These are phyloP conservation scores for Vollenhovia emeryi DNA, from an alignment of 1,140 invertebrate genomes.

Conservation along the genomic window DNA sequence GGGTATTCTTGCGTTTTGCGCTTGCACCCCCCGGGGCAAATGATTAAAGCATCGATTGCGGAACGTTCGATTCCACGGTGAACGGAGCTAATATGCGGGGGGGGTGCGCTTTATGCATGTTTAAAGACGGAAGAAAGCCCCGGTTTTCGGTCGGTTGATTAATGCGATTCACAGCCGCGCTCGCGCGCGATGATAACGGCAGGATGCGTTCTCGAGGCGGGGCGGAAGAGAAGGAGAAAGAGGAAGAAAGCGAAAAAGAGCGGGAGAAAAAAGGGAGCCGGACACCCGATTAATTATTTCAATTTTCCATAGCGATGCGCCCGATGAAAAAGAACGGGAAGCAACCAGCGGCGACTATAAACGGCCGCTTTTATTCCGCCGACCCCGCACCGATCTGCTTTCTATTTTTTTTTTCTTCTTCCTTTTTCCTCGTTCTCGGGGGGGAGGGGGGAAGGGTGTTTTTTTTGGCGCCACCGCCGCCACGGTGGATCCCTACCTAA, in stretches of 20 bases:
- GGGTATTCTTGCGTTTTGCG: slow-evolving; percentile 1
- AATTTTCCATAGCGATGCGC: slow-evolving; percentile 37
- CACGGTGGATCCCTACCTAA: slow-evolving; percentile 52
- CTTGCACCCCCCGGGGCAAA: neutral
- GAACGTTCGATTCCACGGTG: neutral
- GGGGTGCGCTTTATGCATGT: neutral
- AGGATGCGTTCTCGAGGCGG: neutral
- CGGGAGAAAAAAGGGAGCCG: neutral
- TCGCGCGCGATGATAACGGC: neutral
- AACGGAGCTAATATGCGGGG: neutral
- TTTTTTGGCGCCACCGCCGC: neutral
- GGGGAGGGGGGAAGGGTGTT: too few species aligned
- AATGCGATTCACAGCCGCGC: slow-evolving; percentile 18
- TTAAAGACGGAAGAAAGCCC: slow-evolving; percentile 24
- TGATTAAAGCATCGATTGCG: slow-evolving; percentile 12
- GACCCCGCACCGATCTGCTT: slow-evolving; percentile 1
- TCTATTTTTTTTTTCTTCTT: neutral
- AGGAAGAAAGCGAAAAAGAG: neutral
- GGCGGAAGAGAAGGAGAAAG: neutral
- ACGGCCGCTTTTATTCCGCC: slow-evolving; percentile 52
- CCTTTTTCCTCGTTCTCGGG: neutral
- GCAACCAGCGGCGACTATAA: slow-evolving; percentile 22
- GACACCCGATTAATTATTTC: slow-evolving; percentile 52
- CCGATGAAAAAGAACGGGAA: slow-evolving; percentile 37
- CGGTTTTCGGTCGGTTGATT: slow-evolving; percentile 28